These are phyloP conservation scores for Hyperoodon ampullatus DNA, from an alignment of 2,113 vertebrate genomes.

Conservation along the genomic window DNA sequence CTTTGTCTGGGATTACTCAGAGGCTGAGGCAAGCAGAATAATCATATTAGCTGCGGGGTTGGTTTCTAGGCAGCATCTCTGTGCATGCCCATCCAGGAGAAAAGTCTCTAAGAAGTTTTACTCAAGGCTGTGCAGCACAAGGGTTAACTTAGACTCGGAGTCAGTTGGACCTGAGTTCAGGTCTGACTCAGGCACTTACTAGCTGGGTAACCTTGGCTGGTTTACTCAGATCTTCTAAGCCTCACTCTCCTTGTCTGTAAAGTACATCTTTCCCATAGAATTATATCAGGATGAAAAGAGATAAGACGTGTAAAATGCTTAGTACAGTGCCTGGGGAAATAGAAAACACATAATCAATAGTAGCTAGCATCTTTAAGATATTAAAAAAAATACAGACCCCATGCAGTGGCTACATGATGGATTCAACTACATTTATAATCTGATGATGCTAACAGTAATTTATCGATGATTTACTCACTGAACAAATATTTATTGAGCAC, in stretches of 20 bases:
- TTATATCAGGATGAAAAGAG: not conserved
- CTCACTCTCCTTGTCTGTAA: not conserved
- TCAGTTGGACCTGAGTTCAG: not conserved
- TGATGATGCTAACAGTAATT: not conserved
- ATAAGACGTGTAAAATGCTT: not conserved
- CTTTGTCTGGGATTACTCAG: not conserved
- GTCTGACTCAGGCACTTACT: not conserved
- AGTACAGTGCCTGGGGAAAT: not conserved
- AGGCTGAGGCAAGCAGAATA: not conserved
- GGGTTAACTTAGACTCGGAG: not conserved
- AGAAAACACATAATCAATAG: not conserved
- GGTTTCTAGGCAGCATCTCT: not conserved
- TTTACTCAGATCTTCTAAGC: not conserved
- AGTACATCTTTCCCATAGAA: not conserved
- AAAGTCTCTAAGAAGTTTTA: not conserved
- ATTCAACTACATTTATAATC: not conserved
- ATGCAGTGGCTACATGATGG: not conserved
- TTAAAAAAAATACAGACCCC: not conserved
- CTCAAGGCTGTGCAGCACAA: not conserved
- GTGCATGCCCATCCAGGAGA: not conserved
- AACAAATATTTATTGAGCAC: not conserved
- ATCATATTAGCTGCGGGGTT: not conserved
- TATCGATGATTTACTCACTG: not conserved
- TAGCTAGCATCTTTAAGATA: not conserved
- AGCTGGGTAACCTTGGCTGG: not conserved